These are phyloP conservation scores for Meloidogyne chitwoodi DNA, from an alignment of 1,140 invertebrate species.

Conservation along the genomic window DNA sequence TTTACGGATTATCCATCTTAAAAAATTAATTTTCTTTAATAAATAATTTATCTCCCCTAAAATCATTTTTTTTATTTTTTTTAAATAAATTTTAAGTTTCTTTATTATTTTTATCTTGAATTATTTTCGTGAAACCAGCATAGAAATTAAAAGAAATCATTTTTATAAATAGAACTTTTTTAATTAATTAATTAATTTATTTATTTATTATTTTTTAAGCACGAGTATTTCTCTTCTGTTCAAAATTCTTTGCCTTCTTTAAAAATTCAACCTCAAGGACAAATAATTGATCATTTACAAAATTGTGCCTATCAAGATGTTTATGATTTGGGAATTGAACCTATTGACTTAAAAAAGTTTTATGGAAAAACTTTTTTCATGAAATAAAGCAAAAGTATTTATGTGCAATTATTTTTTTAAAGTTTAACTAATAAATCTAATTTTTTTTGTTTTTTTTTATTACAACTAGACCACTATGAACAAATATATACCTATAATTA, in stretches of 20 bases:
- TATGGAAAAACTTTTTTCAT: not conserved
- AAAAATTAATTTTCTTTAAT: not conserved
- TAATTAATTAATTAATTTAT: not conserved
- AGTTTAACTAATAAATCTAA: too few species aligned
- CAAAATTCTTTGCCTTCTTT: not conserved
- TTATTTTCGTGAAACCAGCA: not conserved
- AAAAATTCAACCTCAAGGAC: not conserved
- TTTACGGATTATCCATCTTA: not conserved
- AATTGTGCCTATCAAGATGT: not conserved
- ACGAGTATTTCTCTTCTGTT: not conserved
- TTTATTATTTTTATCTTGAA: not conserved
- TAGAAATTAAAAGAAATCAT: too few species aligned
- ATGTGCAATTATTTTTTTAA: too few species aligned
- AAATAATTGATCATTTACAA: slow-evolving; percentile 13
- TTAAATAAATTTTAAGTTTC: too few species aligned
- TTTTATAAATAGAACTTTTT: not conserved
- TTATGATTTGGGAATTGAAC: not conserved
- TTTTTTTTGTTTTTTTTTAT: too few species aligned
- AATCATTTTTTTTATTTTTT: too few species aligned
- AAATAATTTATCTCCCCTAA: not conserved
- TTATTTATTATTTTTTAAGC: not conserved
- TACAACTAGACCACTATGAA: too few species aligned
- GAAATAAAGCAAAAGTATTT: too few species aligned
- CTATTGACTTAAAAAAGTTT: not conserved
- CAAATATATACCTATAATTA: too few species aligned